These are phyloP conservation scores for Xiphophorus couchianus DNA, from an alignment of 2,113 vertebrate species.

Conservation along the genomic window DNA sequence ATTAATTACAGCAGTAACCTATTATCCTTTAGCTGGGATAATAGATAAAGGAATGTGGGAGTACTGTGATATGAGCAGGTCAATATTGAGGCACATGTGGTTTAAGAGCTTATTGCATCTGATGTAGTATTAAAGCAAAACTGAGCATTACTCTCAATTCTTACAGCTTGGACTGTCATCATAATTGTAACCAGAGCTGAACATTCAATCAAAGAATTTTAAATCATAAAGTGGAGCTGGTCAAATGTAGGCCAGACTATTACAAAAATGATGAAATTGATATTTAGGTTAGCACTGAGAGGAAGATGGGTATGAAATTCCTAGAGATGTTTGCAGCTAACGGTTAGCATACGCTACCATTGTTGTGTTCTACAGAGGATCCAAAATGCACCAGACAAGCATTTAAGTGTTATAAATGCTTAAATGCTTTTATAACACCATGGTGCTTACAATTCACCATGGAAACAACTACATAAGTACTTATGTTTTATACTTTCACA, in stretches of 20 bases:
- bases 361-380: not conserved
- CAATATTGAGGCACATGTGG: not conserved
- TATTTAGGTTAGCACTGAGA: not conserved
- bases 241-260: not conserved
- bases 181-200: not conserved
- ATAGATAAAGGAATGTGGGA: not conserved
- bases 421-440: too few relatives aligned
- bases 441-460: not conserved
- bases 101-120: not conserved
- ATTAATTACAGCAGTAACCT: too few relatives aligned
- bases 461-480: too few relatives aligned
- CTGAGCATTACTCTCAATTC: not conserved
- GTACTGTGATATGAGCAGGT: not conserved
- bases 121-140: not conserved
- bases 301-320: not conserved
- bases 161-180: not conserved
- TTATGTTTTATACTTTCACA: too few relatives aligned
- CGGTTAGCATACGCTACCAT: not conserved
- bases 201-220: not conserved
- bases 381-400: too few relatives aligned
- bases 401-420: too few relatives aligned
- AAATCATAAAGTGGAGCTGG: not conserved
- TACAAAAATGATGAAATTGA: not conserved
- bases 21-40: too few relatives aligned
- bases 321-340: not conserved